Evolutionary conservation across 2,888 invertebrate genomes (phyloP).

Genomic region (Lomographa bimaculata): DNA sequence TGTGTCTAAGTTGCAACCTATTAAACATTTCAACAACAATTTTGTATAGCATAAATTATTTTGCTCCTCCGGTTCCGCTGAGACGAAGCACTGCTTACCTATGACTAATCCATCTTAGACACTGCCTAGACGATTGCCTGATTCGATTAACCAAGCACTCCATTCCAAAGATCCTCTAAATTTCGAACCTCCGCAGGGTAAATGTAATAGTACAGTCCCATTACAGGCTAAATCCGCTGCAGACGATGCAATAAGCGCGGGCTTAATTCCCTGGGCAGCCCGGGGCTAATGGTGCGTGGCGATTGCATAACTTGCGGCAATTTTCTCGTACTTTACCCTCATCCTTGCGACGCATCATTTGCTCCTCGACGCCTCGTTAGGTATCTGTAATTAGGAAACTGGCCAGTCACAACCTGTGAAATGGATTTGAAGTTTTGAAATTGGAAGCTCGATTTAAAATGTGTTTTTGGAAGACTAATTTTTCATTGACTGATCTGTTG

Average conservation of each 20-base stretch:
- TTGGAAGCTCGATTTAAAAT: no score
- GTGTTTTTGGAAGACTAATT: no score
- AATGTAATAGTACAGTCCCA: constrained; percentile 22
- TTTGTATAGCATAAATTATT: no score
- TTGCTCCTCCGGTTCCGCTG: no score
- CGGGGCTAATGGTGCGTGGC: constrained; percentile 69
- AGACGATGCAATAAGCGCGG: constrained; percentile 60
- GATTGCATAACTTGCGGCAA: constrained; percentile 77
- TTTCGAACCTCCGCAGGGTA: constrained; percentile 11
- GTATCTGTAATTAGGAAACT: constrained; percentile 54
- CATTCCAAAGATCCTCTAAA: constrained; percentile 6
- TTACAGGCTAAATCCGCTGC: constrained; percentile 48
- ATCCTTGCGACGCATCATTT: constrained; percentile 65
- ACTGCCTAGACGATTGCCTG: not conserved
- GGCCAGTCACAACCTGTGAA: constrained; percentile 51
- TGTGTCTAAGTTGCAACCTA: no score
- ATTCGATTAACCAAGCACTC: not conserved
- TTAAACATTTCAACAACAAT: no score
- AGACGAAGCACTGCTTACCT: no score
- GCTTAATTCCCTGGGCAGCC: constrained; percentile 58
- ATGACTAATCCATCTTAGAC: no score
- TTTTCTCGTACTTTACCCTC: constrained; percentile 65
- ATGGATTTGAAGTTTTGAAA: no score
- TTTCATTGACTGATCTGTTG: no score
- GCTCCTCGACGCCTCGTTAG: constrained; percentile 54